Conservation (phyloP, 2,888 invertebrate genomes). For the Leucania comma region DNA sequence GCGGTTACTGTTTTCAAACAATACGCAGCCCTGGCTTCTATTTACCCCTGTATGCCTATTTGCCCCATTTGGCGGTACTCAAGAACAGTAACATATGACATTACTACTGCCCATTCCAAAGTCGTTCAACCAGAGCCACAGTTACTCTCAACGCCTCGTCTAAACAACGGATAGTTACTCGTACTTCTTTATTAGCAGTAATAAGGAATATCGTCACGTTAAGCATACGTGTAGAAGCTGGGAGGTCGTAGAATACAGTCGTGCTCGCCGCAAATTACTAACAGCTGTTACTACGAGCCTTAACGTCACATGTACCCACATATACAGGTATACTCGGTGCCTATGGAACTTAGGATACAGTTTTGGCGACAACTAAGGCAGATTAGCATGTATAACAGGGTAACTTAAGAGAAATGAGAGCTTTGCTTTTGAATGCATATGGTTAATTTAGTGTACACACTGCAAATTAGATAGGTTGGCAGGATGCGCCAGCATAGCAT, state of each 20-base stretch:
- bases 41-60: no score
- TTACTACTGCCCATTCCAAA: background rate
- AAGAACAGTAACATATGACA: constrained; percentile 11
- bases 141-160: constrained; percentile 5
- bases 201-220: constrained; percentile 42
- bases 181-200: constrained; percentile 29
- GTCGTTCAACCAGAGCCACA: constrained; percentile 16
- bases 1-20: no score
- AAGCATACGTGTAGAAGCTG: constrained; percentile 22
- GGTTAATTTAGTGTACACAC: background rate
- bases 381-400: background rate
- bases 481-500: no score
- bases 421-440: background rate
- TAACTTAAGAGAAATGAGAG: background rate
- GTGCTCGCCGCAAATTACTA: constrained; percentile 51
- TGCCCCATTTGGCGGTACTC: no score
- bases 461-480: no score
- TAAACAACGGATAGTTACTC: constrained; percentile 14
- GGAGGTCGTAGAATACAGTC: constrained; percentile 18
- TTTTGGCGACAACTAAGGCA: constrained; percentile 7
- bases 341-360: constrained; percentile 1
- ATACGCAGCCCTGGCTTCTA: no score
- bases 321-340: constrained; percentile 6
- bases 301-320: constrained; percentile 16
- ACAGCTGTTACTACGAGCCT: constrained; percentile 50